Percentiles rank a stretch among this genome's conserved stretches.
Conservation (phyloP, 2,888 invertebrate genomes). For the Drosophila lutescens region DNA sequence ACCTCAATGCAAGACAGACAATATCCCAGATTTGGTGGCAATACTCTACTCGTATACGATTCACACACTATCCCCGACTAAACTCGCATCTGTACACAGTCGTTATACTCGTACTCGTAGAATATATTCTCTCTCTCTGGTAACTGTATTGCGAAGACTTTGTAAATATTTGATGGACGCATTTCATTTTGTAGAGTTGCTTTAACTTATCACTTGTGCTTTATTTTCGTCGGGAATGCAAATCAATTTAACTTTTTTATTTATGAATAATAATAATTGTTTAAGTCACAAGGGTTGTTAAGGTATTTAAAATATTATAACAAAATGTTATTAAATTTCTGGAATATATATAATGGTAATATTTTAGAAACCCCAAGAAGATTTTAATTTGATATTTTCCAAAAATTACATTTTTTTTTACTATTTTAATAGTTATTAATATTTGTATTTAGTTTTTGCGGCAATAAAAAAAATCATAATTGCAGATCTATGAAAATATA, state of each 20-base stretch:
- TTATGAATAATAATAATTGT: no score
- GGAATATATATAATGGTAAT: no score
- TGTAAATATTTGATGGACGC: conserved; percentile 60
- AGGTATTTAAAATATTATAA: neutral
- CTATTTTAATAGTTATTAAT: neutral
- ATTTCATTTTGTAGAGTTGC: conserved; percentile 40
- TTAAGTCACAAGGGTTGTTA: neutral
- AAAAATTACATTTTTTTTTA: neutral
- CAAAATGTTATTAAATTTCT: no score
- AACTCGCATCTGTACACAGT: conserved; percentile 44
- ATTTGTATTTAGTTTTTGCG: neutral
- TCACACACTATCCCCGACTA: conserved; percentile 25
- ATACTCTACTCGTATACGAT: conserved; percentile 28
- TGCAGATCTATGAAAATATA: no score
- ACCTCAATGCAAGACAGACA: conserved; percentile 83
- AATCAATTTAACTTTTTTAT: neutral
- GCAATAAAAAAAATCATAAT: neutral
- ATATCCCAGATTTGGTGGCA: conserved; percentile 55
- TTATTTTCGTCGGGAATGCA: conserved; percentile 25
- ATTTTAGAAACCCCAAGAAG: no score
- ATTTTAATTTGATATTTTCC: neutral
- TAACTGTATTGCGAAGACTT: conserved; percentile 34
- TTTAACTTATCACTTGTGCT: conserved; percentile 10
- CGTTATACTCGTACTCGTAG: conserved; percentile 37
- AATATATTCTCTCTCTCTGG: conserved; percentile 27